phyloP scores from a whole-genome alignment of 2,797 vertebrate species.

The Clangula hyemalis region DNA sequence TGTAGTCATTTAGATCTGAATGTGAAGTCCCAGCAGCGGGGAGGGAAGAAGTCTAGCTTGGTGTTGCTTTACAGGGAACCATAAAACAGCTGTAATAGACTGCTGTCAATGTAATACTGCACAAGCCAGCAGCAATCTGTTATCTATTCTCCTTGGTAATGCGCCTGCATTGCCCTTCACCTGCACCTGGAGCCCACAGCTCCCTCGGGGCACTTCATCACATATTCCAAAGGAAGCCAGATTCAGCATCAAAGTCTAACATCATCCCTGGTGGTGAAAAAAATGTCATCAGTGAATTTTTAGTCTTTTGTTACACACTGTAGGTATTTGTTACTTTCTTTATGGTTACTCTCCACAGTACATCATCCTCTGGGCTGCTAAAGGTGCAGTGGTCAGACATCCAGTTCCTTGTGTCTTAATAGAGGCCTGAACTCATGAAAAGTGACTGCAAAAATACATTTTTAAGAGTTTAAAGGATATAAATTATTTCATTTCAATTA shows the following conservation, averaged over 20 bases:
- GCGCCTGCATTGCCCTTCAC: not conserved
- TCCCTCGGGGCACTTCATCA: not conserved
- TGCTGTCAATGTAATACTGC: not conserved
- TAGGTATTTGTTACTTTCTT: not conserved
- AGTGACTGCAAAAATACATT: not conserved
- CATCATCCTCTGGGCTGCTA: not conserved
- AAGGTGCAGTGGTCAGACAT: not conserved
- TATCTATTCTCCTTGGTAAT: not conserved
- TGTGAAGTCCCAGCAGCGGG: not conserved
- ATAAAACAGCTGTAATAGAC: not conserved
- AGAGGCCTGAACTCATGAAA: not conserved
- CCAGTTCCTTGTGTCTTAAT: not conserved
- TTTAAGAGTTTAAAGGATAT: not conserved
- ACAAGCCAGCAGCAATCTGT: not conserved
- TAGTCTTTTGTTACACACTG: not conserved
- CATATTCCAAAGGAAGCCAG: not conserved
- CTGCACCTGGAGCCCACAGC: not conserved
- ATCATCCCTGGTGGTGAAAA: not conserved
- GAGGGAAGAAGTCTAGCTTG: not conserved
- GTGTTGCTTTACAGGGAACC: not conserved
- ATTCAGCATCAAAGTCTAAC: not conserved
- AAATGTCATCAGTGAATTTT: not conserved
- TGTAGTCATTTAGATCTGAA: not conserved
- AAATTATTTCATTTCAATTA: not conserved
- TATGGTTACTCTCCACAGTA: not conserved